Evolutionary conservation across 1,140 invertebrate genomes (phyloP).

Genomic region (Macrostomum lignano): DNA sequence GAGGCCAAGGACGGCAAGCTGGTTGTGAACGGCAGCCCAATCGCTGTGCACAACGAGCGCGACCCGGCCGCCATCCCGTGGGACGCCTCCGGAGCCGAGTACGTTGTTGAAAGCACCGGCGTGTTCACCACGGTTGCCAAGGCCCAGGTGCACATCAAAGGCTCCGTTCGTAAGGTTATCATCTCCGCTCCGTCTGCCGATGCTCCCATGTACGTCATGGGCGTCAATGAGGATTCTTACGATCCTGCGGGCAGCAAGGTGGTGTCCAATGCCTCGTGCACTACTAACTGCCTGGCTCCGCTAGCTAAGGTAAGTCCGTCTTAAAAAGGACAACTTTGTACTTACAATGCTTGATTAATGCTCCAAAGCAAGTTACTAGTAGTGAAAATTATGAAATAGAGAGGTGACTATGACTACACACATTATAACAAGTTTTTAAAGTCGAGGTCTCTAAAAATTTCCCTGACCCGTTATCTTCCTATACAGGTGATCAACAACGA

Average conservation of each 20-base stretch:
- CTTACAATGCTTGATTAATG: too few relatives aligned
- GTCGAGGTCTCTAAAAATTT: too few relatives aligned
- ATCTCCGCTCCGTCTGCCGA: conserved; percentile 91
- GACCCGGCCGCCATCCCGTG: conserved; percentile 61
- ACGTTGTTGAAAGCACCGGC: conserved; percentile 86
- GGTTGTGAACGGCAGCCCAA: conserved; percentile 43
- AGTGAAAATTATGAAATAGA: too few relatives aligned
- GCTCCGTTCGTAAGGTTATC: conserved; percentile 65
- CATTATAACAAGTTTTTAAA: too few relatives aligned
- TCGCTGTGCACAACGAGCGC: conserved; percentile 12
- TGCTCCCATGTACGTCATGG: conserved; percentile 88
- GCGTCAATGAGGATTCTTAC: conserved; percentile 51
- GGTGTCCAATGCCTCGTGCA: conserved; percentile 62
- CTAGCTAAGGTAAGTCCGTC: conserved; percentile 92
- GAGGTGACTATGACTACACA: too few relatives aligned
- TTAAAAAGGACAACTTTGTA: too few relatives aligned
- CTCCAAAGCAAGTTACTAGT: too few relatives aligned
- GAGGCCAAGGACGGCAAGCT: conserved; percentile 40
- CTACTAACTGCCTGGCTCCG: conserved; percentile 92
- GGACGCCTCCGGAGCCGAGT: conserved; percentile 54
- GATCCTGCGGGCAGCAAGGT: conserved; percentile 26
- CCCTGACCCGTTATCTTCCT: too few relatives aligned
- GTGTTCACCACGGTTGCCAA: conserved; percentile 80
- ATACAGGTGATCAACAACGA: conserved; percentile 74
- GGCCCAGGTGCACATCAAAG: conserved; percentile 44